Evolutionary conservation across 2,797 vertebrate genomes (phyloP), one percentile per base, ranked within the genome.

Genomic region (Microchirus variegatus): DNA sequence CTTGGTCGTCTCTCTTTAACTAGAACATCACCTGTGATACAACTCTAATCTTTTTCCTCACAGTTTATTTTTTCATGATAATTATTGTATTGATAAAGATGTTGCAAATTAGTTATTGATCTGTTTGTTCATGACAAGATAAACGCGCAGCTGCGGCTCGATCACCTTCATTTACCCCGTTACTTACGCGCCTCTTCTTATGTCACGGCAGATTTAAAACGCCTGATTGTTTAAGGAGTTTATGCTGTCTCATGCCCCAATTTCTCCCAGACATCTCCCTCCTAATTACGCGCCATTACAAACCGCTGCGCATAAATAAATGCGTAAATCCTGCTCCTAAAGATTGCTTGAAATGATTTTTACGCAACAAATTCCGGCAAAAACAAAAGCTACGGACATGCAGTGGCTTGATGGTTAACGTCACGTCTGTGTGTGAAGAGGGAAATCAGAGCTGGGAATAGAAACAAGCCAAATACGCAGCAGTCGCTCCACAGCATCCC

Each of bases 171-270:
- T 70, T 85, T 87, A 87, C 86, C 83, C 73, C 26, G 64, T 83
- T 81, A 75, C 62, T 67, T 5, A 13, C 18, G 5, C 53, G 70
- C 7, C 53, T 72, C 80, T 36, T 71, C 81, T 85, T 74, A 77
- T 67, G 74, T 86, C 81, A 84, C 69, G 59, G 63, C 67, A 79
- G 79, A 85, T 85, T 75, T 77, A 56, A 73, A 18, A 63, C 35
- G 71, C 60, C 52, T 63, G 79, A 57, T 63, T 68, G 75, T 72
- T 75, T 76, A 82, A 79, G 31, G 61, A 80, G 52, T 83, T 84
- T 74, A 69, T 78, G 74, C 67, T 70, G 83, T 78, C 78, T 79
- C 81, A 50, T 87, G 81, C 58, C 80, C 85, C 50, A 15, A 37
- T 73, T 86, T 53, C 67, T 15, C 35, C 22, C 70, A 62, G 61